Base-by-base conservation (phyloP, 92 coral and sea anemone genomes). In the Phenganax subtilis region DNA sequence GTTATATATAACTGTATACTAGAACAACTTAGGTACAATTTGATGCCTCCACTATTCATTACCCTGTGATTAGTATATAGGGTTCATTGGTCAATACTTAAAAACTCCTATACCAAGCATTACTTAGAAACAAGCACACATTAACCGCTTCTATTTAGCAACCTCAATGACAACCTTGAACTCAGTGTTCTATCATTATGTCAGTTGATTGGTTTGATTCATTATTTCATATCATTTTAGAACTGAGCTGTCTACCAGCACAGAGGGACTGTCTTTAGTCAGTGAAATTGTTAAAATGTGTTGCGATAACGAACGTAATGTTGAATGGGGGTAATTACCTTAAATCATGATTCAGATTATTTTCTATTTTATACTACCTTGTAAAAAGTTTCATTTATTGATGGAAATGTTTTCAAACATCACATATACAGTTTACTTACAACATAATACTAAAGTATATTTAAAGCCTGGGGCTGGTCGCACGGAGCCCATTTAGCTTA, bases 311-410 rank as follows among this genome's bases (percentile, higher is more conserved):
- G 81, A 89, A 28, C 85, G n/a, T 9, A 51, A 86, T 51, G 86
- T 94, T 51, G 97, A 94, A 75, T 94, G 98, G 98, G 98, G 98
- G 98, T 94, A 70, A 70, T 88, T 75, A 20, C 11, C n/a, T 60
- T 57, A 47, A 10, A 5, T 4, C 29, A 6, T 47, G 28, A 17
- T 28, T 55, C 14, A 3, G 37, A 53, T n/a, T 20, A 17, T 57
- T 29, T 55, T 25, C n/a, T 25, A 80, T 28, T n/a, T 30, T 63
- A 60, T 27, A 11, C 54, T 20, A 20, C 14, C 17, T 54, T 51
- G 54, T 57, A 25, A 10, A 58, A 0, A 12, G 31, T 53, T n/a
- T 62, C 9, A 20, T 37, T 37, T 5, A 37, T 37, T 37, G 47
- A 37, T 37, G 47, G 47, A 37, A 37, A 2, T 37, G 2, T 37